Evolutionary conservation across 2,113 vertebrate species (phyloP).

Genomic region (Paramisgurnus dabryanus): DNA sequence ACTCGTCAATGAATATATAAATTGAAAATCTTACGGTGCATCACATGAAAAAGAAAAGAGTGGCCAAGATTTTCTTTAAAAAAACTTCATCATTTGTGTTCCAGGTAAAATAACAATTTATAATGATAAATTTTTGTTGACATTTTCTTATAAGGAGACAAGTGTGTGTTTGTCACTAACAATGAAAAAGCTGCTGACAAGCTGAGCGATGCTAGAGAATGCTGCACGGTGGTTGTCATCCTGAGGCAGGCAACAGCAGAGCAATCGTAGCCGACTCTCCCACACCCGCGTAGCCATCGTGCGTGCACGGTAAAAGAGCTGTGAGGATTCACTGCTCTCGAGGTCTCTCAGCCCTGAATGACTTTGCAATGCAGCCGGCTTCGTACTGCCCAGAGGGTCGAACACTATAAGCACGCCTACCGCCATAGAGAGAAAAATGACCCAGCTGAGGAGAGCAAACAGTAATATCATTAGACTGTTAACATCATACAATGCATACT

Average conservation of each 20-base stretch:
- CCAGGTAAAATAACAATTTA: no score
- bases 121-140: no score
- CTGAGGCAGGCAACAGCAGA: conserved; percentile 91
- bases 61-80: no score
- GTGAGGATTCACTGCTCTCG: conserved; percentile 82
- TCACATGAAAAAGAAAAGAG: no score
- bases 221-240: conserved; percentile 86
- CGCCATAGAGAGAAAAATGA: conserved; percentile 83
- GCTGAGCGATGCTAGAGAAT: conserved; percentile 88
- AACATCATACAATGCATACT: neutral
- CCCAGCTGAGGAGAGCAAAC: conserved; percentile 76
- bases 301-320: conserved; percentile 83
- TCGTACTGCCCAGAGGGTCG: conserved; percentile 86
- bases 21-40: no score
- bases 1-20: no score
- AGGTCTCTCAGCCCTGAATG: conserved; percentile 69
- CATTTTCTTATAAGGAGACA: no score
- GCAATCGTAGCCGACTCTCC: conserved; percentile 84
- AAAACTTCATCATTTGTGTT: no score
- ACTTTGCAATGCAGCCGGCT: conserved; percentile 46
- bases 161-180: conserved; percentile 66
- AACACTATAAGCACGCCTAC: conserved; percentile 87
- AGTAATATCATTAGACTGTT: neutral
- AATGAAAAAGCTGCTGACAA: conserved; percentile 87
- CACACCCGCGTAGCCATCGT: conserved; percentile 86